phyloP scores from a whole-genome alignment of 2,797 vertebrate species.

The Sebastes elongatus region DNA sequence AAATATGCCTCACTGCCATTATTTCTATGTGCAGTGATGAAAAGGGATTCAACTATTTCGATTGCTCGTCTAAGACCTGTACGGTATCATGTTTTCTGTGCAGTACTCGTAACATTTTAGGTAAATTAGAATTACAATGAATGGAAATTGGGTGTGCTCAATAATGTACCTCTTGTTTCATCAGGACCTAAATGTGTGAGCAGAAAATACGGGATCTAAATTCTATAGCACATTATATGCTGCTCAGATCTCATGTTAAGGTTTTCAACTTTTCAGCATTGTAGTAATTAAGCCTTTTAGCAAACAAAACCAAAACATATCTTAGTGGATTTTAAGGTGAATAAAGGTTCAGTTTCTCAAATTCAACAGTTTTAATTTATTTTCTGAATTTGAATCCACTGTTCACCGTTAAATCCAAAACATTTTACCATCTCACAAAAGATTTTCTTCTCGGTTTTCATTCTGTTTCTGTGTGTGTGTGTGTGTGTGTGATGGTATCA shows the following conservation, averaged over 20 bases:
- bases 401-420: background rate
- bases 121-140: background rate
- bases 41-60: background rate
- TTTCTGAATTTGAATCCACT: background rate
- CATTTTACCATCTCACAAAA: background rate
- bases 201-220: too few relatives aligned
- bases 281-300: background rate
- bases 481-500: background rate
- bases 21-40: background rate
- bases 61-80: background rate
- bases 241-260: too few relatives aligned
- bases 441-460: background rate
- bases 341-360: background rate
- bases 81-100: background rate
- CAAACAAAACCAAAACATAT: background rate
- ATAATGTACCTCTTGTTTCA: too few relatives aligned
- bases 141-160: background rate
- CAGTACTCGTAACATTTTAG: background rate
- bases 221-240: too few relatives aligned
- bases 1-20: too few relatives aligned
- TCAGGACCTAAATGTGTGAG: too few relatives aligned
- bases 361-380: background rate
- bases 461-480: background rate
- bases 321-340: too few relatives aligned
- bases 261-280: background rate